Evolutionary conservation across 2,113 vertebrate genomes (phyloP).

Genomic region (Crypturellus undulatus): DNA sequence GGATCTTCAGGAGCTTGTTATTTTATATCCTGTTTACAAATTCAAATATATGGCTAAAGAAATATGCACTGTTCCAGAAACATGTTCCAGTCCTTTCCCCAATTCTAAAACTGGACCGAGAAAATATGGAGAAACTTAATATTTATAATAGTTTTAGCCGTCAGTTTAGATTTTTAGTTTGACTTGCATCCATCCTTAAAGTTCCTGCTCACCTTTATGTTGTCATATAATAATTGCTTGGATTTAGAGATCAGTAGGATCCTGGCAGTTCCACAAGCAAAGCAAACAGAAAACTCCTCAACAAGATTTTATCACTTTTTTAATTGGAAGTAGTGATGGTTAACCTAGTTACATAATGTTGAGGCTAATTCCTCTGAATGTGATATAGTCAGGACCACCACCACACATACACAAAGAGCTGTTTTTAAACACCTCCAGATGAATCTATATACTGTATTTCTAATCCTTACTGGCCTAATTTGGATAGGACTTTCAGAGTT

Average conservation of each 20-base stretch:
- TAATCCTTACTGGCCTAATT: background rate
- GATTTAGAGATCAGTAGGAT: background rate
- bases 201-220: background rate
- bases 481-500: background rate
- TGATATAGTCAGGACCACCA: background rate
- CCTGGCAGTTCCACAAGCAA: background rate
- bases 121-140: background rate
- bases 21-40: slow-evolving; percentile 34
- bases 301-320: background rate
- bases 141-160: background rate
- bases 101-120: background rate
- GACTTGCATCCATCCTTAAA: background rate
- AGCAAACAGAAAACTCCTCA: background rate
- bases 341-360: background rate
- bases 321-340: background rate
- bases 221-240: background rate
- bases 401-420: background rate
- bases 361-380: background rate
- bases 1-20: slow-evolving; percentile 19
- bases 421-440: background rate
- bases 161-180: background rate
- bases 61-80: background rate
- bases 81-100: background rate
- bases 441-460: background rate
- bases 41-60: background rate